A percentile compares a stretch with the other conserved stretches of the same genome.
These are phyloP conservation scores for Trissoscelio sp. DNA, from an alignment of 2,888 invertebrate species.

Conservation along the genomic window DNA sequence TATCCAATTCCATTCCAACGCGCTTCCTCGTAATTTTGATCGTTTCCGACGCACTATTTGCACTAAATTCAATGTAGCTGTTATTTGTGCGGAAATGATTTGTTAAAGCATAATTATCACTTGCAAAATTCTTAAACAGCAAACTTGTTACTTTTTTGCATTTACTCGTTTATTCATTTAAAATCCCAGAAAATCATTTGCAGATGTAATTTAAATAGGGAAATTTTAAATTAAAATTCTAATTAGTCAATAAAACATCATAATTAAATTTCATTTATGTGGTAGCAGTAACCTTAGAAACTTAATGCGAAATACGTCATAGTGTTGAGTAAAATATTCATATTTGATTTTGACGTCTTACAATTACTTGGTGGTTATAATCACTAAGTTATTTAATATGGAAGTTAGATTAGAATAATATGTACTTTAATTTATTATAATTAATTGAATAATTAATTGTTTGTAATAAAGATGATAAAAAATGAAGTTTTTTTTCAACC, in stretches of 20 bases:
- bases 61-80: conserved; percentile 35
- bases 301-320: background rate
- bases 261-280: background rate
- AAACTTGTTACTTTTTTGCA: background rate
- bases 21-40: conserved; percentile 54
- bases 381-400: background rate
- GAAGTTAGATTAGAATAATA: background rate
- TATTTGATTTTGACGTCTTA: background rate
- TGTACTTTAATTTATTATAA: background rate
- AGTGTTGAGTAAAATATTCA: background rate
- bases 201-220: too few species aligned
- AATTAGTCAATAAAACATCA: background rate
- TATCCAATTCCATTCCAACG: conserved; percentile 53
- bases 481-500: too few species aligned
- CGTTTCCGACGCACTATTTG: conserved; percentile 50
- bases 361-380: background rate
- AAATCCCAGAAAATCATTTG: too few species aligned
- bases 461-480: too few species aligned
- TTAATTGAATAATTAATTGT: conserved; percentile 1
- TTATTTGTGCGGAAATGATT: conserved; percentile 44
- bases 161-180: too few species aligned
- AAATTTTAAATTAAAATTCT: background rate
- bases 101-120: conserved; percentile 48
- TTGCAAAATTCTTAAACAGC: background rate
- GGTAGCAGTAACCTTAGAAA: background rate